Percentiles rank a stretch among this genome's conserved stretches.
Conservation (phyloP, 2,113 vertebrate species). For the Dicentrarchus labrax region DNA sequence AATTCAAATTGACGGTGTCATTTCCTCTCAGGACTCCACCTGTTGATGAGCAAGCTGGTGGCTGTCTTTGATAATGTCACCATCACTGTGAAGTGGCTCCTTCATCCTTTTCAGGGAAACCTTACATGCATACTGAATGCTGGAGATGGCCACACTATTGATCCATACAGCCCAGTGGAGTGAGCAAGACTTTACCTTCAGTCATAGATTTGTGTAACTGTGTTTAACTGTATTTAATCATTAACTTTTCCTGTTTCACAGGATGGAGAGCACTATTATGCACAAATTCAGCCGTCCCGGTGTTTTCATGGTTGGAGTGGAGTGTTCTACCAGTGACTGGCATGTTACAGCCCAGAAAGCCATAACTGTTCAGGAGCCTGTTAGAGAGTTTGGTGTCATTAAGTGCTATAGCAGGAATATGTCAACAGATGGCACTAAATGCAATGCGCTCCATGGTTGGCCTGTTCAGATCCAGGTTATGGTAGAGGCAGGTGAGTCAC, state of each 20-base stretch:
- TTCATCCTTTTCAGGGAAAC: conserved; percentile 92
- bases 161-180: conserved; percentile 90
- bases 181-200: conserved; percentile 71
- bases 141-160: conserved; percentile 91
- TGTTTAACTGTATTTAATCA: neutral
- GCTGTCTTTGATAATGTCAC: conserved; percentile 89
- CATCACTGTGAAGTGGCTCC: conserved; percentile 90
- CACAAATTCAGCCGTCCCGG: conserved; percentile 88
- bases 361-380: conserved; percentile 85
- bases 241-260: conserved; percentile 52
- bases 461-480: conserved; percentile 87
- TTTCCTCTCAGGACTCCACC: conserved; percentile 85
- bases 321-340: conserved; percentile 93
- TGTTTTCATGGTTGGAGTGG: conserved; percentile 87
- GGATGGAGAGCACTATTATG: conserved; percentile 85
- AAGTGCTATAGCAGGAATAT: conserved; percentile 84
- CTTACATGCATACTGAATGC: conserved; percentile 90
- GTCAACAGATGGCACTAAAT: conserved; percentile 81
- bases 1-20: neutral
- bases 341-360: conserved; percentile 88
- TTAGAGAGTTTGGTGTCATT: conserved; percentile 80
- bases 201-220: neutral
- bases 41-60: conserved; percentile 82
- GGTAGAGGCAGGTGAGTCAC: conserved; percentile 85
- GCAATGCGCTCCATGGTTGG: conserved; percentile 79